Percentiles rank a stretch among this genome's conserved stretches.
phyloP scores from a whole-genome alignment of 2,797 vertebrate species.

The Carduelis carduelis region DNA sequence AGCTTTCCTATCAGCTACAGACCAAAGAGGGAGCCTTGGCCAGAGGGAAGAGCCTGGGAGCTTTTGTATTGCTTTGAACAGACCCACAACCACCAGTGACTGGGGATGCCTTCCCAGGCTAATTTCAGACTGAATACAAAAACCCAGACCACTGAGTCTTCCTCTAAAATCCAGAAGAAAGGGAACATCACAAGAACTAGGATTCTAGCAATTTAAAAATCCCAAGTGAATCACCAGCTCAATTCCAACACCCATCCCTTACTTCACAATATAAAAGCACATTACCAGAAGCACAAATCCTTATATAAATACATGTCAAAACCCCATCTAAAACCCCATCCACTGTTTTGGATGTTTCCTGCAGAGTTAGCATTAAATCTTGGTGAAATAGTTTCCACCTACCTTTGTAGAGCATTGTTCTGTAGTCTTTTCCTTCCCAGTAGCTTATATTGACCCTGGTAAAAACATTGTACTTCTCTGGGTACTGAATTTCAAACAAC shows the following conservation, averaged over 20 bases:
- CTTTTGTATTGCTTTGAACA: background rate
- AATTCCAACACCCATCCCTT: background rate
- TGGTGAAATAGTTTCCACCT: background rate
- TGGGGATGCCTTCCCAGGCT: background rate
- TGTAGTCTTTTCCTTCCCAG: conserved; percentile 82
- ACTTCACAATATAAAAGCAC: background rate
- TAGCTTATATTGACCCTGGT: conserved; percentile 95
- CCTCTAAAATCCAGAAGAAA: background rate
- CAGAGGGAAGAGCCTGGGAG: background rate
- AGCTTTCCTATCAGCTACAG: background rate
- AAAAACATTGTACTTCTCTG: conserved; percentile 86
- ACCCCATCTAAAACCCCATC: background rate
- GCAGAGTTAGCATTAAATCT: background rate
- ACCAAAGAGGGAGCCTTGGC: background rate
- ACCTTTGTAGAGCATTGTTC: conserved; percentile 94
- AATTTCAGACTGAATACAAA: background rate
- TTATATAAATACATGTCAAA: background rate
- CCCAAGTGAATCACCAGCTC: background rate
- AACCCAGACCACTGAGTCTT: background rate
- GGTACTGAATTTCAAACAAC: conserved; percentile 88
- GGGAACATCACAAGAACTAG: background rate
- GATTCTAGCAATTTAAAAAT: background rate
- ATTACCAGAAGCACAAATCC: background rate
- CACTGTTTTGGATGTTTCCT: background rate
- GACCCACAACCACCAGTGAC: background rate